phyloP scores from a whole-genome alignment of 2,113 vertebrate genomes.

The Eudyptes chrysolophus region DNA sequence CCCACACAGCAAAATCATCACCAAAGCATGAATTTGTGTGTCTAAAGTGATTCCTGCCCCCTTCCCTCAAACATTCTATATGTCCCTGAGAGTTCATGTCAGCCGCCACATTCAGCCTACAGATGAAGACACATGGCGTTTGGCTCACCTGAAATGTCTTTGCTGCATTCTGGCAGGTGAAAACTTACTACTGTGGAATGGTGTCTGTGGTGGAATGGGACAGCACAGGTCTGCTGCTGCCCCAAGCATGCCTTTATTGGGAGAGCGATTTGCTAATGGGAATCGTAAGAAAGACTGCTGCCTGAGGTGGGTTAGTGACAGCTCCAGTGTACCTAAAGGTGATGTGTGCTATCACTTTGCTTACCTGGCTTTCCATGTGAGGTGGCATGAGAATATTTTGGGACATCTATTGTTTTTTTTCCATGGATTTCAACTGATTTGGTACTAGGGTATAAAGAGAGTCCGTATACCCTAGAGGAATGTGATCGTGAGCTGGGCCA shows the following conservation, averaged over 20 bases:
- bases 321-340: not conserved
- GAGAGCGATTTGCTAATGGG: not conserved
- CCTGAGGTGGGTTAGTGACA: not conserved
- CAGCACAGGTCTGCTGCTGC: not conserved
- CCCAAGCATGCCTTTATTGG: not conserved
- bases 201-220: not conserved
- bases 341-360: not conserved
- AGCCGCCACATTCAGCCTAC: not conserved
- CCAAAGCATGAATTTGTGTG: not conserved
- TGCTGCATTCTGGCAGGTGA: conserved; percentile 3
- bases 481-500: not conserved
- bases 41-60: not conserved
- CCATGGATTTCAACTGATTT: not conserved
- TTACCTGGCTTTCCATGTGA: not conserved
- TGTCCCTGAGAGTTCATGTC: not conserved
- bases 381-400: not conserved
- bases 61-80: not conserved
- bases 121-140: not conserved
- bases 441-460: not conserved
- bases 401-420: accelerated
- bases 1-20: accelerated
- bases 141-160: not conserved
- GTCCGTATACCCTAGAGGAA: not conserved
- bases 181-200: not conserved
- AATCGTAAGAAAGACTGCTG: not conserved